Conservation (phyloP, 1,140 invertebrate species). For the Caenorhabditis latens region DNA sequence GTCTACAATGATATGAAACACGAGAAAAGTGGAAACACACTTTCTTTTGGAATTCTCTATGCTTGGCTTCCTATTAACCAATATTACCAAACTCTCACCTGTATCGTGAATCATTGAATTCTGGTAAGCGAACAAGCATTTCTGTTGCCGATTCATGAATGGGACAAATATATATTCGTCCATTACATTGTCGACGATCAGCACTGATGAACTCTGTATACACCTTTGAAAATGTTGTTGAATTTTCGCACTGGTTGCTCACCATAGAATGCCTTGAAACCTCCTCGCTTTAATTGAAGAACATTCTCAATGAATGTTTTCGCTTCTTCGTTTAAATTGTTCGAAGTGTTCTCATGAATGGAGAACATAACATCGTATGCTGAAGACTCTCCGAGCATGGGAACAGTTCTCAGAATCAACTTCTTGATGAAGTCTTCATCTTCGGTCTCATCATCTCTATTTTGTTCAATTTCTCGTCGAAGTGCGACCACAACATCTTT, state of each 20-base stretch:
- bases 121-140: neutral
- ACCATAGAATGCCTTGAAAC: neutral
- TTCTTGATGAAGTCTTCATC: constrained; percentile 4
- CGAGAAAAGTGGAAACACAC: neutral
- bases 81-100: neutral
- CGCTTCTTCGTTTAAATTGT: neutral
- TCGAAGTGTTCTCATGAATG: neutral
- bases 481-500: neutral
- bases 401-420: neutral
- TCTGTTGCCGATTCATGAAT: constrained; percentile 1
- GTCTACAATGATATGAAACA: neutral
- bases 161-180: neutral
- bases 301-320: neutral
- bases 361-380: constrained; percentile 8
- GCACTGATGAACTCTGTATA: neutral
- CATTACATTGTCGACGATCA: neutral
- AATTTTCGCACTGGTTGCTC: neutral
- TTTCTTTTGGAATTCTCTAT: neutral
- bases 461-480: neutral
- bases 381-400: neutral
- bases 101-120: neutral
- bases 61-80: neutral
- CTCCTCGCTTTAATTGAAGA: neutral
- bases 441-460: no score
- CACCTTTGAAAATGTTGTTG: no score